Evolutionary conservation across 2,888 invertebrate species (phyloP).

Genomic region (Notodonta dromedarius): DNA sequence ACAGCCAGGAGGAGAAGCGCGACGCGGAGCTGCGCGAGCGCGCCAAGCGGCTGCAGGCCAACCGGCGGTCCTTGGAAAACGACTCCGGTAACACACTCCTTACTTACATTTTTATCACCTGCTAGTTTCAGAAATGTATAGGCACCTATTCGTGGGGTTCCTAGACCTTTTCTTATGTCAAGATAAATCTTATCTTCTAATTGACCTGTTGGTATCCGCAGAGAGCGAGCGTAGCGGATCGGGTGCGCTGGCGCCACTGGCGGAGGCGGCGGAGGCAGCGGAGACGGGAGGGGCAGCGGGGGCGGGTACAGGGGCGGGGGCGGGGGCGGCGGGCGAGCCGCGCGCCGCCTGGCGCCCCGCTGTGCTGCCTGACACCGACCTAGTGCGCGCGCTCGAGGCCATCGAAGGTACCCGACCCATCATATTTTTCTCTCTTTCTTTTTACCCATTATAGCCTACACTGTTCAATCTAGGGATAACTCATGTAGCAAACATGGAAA

Average conservation of each 20-base stretch:
- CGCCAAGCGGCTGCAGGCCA: constrained; percentile 87
- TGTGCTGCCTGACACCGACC: constrained; percentile 91
- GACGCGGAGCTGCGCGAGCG: constrained; percentile 87
- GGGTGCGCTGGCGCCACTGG: constrained; percentile 87
- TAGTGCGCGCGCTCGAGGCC: constrained; percentile 93
- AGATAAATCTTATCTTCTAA: too few species aligned
- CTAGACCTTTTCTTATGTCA: too few species aligned
- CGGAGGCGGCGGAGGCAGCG: constrained; percentile 88
- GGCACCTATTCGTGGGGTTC: too few species aligned
- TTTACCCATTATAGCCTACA: background rate
- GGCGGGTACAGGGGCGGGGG: constrained; percentile 58
- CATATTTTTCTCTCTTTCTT: background rate
- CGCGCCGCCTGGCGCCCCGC: constrained; percentile 92
- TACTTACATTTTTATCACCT: background rate
- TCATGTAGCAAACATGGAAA: too few species aligned
- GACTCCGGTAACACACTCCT: constrained; percentile 87
- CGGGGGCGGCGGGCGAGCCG: constrained; percentile 86
- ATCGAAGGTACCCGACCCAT: constrained; percentile 88
- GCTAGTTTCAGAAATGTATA: too few species aligned
- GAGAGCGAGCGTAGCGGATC: constrained; percentile 90
- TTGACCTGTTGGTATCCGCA: constrained; percentile 46
- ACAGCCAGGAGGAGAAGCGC: constrained; percentile 91
- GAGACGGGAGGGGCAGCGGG: constrained; percentile 91
- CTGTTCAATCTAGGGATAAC: too few species aligned
- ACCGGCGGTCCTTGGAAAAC: constrained; percentile 92